phyloP scores from a whole-genome alignment of 2,888 invertebrate species.

The Tetranychus piercei region DNA sequence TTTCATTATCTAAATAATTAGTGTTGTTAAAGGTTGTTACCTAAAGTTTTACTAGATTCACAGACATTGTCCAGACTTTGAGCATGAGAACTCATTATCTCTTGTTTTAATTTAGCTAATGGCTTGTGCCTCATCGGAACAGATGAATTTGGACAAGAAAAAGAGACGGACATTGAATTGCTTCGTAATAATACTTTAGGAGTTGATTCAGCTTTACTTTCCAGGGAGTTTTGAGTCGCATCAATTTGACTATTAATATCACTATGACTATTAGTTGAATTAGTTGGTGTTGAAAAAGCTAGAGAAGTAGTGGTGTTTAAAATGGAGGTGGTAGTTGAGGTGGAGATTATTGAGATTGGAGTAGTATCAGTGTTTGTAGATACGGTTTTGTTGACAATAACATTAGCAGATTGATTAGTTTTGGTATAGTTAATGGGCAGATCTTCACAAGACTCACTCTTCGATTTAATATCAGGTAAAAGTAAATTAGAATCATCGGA shows the following conservation, averaged over 20 bases:
- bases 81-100: constrained; percentile 26
- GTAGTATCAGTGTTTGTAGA: not conserved
- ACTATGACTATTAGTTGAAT: not conserved
- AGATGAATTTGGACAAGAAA: not conserved
- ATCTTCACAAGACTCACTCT: not conserved
- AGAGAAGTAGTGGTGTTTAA: not conserved
- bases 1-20: not conserved
- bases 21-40: not conserved
- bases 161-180: not conserved
- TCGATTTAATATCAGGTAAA: not conserved
- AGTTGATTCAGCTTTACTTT: constrained; percentile 4
- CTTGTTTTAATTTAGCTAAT: constrained; percentile 10
- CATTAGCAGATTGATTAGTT: not conserved
- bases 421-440: not conserved
- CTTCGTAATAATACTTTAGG: not conserved
- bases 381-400: not conserved
- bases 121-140: not conserved
- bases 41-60: not conserved
- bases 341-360: constrained; percentile 2
- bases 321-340: not conserved
- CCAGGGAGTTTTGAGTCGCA: not conserved
- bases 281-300: not conserved
- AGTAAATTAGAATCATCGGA: not conserved
- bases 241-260: not conserved
- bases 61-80: constrained; percentile 27